Conservation (phyloP, 2,797 vertebrate genomes). For the Chaetodon trifasciatus region DNA sequence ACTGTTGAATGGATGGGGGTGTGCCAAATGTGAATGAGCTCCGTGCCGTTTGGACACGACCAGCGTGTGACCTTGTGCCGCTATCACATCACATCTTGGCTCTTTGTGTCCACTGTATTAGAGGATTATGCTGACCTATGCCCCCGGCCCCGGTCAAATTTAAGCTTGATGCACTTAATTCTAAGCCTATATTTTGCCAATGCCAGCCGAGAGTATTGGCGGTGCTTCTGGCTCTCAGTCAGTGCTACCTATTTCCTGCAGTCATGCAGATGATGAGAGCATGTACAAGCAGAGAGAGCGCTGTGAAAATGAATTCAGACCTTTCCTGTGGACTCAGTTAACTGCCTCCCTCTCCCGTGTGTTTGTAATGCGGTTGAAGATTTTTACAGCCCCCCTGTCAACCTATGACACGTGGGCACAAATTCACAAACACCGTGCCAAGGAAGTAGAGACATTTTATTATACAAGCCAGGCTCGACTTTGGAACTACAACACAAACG, state of each 20-base stretch:
- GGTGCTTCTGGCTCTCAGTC: constrained; percentile 36
- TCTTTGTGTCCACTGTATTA: constrained; percentile 68
- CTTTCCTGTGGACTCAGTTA: background rate
- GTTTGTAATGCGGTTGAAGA: constrained; percentile 26
- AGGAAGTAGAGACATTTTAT: background rate
- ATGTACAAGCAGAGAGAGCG: background rate
- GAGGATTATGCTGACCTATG: constrained; percentile 76
- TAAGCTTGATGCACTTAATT: constrained; percentile 72
- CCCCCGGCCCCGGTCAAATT: constrained; percentile 60
- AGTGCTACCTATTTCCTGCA: constrained; percentile 36
- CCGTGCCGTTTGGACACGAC: constrained; percentile 41
- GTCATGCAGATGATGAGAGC: constrained; percentile 16
- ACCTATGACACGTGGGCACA: background rate
- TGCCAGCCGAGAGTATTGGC: constrained; percentile 37
- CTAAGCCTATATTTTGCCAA: constrained; percentile 61
- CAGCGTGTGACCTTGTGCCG: constrained; percentile 61
- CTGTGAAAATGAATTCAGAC: background rate
- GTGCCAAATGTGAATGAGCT: constrained; percentile 43
- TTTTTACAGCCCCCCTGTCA: background rate
- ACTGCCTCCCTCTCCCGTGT: constrained; percentile 11
- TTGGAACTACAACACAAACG: background rate
- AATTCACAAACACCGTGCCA: background rate
- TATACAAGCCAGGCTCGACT: background rate
- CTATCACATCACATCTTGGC: constrained; percentile 77
- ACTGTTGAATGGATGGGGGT: background rate